These are phyloP conservation scores for Rhabdomys pumilio DNA, from an alignment of 2,797 vertebrate genomes.

Conservation along the genomic window DNA sequence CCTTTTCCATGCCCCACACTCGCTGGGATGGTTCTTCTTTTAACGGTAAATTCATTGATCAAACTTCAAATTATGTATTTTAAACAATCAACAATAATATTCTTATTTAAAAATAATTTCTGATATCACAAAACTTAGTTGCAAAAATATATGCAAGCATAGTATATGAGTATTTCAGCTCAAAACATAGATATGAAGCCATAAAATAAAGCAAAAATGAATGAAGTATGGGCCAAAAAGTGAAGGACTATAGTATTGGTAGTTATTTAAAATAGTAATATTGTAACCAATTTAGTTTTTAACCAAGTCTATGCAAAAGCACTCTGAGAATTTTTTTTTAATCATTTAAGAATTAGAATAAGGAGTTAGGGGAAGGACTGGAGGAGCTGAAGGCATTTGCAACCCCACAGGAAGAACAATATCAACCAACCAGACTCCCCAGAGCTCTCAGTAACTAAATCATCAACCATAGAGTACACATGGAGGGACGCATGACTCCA, in stretches of 20 bases:
- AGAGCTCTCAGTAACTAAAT: too few species aligned
- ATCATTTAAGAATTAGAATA: slow-evolving; percentile 61
- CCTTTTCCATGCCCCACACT: background rate
- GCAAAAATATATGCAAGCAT: background rate
- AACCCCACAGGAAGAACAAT: too few species aligned
- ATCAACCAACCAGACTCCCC: too few species aligned
- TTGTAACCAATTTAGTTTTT: slow-evolving; percentile 32
- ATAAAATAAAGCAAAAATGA: slow-evolving; percentile 28
- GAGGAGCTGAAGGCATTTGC: too few species aligned
- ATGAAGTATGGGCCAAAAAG: background rate
- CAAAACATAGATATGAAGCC: slow-evolving; percentile 3
- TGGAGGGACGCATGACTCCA: too few species aligned
- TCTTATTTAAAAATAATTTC: slow-evolving; percentile 58
- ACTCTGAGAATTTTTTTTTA: slow-evolving; percentile 31
- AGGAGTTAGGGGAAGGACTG: background rate
- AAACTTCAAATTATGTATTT: background rate
- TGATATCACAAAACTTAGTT: background rate
- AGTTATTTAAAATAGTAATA: background rate
- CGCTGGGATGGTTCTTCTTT: background rate
- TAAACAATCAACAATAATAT: slow-evolving; percentile 50
- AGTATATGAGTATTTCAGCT: background rate
- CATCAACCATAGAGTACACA: too few species aligned
- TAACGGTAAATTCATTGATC: background rate
- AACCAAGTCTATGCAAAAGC: background rate
- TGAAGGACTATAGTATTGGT: background rate